A percentile compares a stretch with the other conserved stretches of the same genome.
These are phyloP conservation scores for Pangasius mekongensis DNA, from an alignment of 2,797 vertebrate genomes.

Conservation along the genomic window DNA sequence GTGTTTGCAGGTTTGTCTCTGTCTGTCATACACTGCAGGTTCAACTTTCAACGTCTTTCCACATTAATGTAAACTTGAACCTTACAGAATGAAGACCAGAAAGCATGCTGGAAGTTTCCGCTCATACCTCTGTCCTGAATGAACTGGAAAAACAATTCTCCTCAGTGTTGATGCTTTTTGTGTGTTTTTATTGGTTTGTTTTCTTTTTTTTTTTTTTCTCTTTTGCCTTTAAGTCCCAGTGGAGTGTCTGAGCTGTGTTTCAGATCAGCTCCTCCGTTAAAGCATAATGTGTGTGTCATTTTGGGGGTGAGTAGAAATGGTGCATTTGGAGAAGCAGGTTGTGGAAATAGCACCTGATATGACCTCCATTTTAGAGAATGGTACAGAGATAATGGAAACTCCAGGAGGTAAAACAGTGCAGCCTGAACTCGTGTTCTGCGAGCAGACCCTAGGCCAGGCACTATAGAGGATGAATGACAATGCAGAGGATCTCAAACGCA, in stretches of 20 bases:
- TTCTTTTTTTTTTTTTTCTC: constrained; percentile 35
- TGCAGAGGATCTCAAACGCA: constrained; percentile 34
- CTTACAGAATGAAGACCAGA: background rate
- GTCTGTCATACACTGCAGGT: background rate
- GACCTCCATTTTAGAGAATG: constrained; percentile 77
- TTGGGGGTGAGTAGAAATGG: constrained; percentile 65
- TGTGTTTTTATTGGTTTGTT: constrained; percentile 38
- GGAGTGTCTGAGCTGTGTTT: constrained; percentile 40
- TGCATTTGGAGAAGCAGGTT: constrained; percentile 73
- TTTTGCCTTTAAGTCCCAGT: constrained; percentile 52
- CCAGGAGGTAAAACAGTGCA: constrained; percentile 69
- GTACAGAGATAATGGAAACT: constrained; percentile 76
- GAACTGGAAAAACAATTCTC: constrained; percentile 25
- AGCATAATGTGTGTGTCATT: constrained; percentile 66
- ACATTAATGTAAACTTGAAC: background rate
- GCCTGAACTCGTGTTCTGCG: constrained; percentile 57
- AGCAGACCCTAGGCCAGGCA: constrained; percentile 59
- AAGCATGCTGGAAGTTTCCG: background rate
- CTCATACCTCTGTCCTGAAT: constrained; percentile 35
- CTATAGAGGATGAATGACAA: constrained; percentile 62
- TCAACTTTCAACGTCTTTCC: background rate
- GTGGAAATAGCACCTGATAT: constrained; percentile 71
- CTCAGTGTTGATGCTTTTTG: constrained; percentile 30
- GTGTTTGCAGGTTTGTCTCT: background rate
- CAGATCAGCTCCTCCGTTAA: constrained; percentile 54